These are phyloP conservation scores for Agriopis aurantiaria DNA, from an alignment of 2,888 invertebrate genomes.

Conservation along the genomic window DNA sequence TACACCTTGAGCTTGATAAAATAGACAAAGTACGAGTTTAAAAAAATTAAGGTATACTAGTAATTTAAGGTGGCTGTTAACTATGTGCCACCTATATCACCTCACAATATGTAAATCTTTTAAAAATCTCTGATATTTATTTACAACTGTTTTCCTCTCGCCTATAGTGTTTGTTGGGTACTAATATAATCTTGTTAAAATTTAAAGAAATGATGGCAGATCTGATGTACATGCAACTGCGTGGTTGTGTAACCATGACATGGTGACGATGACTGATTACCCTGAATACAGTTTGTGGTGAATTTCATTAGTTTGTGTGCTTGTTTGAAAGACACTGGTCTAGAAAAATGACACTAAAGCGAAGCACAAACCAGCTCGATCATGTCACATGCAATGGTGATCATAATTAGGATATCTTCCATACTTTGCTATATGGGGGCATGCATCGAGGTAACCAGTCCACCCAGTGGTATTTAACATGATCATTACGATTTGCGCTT, in stretches of 20 bases:
- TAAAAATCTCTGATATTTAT: not conserved
- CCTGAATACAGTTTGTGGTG: slow-evolving; percentile 18
- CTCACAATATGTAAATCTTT: not conserved
- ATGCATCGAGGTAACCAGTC: too few species aligned
- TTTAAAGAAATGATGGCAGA: slow-evolving; percentile 29
- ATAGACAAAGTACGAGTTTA: too few species aligned
- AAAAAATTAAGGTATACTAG: too few species aligned
- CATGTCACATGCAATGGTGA: not conserved
- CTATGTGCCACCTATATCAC: not conserved
- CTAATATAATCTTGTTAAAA: slow-evolving; percentile 51
- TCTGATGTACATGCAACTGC: slow-evolving; percentile 40
- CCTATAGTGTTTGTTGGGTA: slow-evolving; percentile 17
- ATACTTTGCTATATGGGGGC: too few species aligned
- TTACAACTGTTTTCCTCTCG: not conserved
- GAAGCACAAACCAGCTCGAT: not conserved
- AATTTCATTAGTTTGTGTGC: slow-evolving; percentile 16
- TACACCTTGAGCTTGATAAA: too few species aligned
- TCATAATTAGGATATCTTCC: too few species aligned
- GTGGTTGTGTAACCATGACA: slow-evolving; percentile 49
- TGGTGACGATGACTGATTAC: slow-evolving; percentile 33
- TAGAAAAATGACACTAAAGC: not conserved
- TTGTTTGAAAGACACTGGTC: slow-evolving; percentile 1
- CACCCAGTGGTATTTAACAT: not conserved
- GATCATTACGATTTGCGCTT: not conserved
- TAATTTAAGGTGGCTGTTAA: too few species aligned